Evolutionary conservation across 1,140 invertebrate species (phyloP).

Genomic region (Bradysia coprophila): DNA sequence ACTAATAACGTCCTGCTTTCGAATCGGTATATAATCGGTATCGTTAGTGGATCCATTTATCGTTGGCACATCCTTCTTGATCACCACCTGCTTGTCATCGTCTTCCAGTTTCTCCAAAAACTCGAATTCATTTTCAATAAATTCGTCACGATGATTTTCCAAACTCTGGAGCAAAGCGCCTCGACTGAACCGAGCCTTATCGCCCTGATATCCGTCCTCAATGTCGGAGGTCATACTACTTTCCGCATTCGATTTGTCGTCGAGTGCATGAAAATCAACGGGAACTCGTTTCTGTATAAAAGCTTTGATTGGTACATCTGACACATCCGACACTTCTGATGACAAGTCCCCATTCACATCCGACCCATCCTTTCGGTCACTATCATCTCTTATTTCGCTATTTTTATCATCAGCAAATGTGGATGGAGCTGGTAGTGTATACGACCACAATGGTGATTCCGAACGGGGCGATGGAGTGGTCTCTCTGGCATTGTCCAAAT

Average conservation of each 20-base stretch:
- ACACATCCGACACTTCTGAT: background rate
- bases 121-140: conserved; percentile 1
- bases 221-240: conserved; percentile 4
- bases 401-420: conserved; percentile 17
- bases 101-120: background rate
- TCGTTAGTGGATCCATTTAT: background rate
- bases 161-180: conserved; percentile 10
- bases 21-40: background rate
- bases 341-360: no score
- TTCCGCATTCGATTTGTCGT: background rate
- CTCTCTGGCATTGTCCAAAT: conserved; percentile 5
- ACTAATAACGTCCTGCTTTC: conserved; percentile 10
- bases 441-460: conserved; percentile 9
- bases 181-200: conserved; percentile 4
- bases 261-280: conserved; percentile 6
- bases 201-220: conserved; percentile 3
- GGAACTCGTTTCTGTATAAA: conserved; percentile 6
- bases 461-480: conserved; percentile 19
- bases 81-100: no score
- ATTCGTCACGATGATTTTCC: background rate
- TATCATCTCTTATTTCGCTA: background rate
- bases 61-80: no score
- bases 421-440: conserved; percentile 14
- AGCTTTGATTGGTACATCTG: conserved; percentile 8
- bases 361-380: background rate